Evolutionary conservation across 2,113 vertebrate species (phyloP), one percentile per base, ranked within the genome.

Genomic region (Thamnophis sirtalis): DNA sequence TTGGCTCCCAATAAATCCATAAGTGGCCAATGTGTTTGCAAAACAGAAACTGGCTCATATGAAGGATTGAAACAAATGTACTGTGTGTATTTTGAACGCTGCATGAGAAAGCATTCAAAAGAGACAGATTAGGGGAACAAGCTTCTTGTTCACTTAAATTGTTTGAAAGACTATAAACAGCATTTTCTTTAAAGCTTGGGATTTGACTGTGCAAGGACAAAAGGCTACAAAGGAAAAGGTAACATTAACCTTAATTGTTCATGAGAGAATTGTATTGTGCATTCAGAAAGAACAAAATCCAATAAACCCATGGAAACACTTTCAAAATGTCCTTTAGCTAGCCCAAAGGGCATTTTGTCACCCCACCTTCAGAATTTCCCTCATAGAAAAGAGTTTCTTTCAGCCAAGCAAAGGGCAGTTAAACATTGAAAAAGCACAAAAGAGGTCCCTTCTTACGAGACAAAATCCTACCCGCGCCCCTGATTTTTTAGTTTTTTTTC

Each of bases 381-480:
- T 54, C 85, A 63, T 91, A 93, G 87, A 93, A 94, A 94, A 95
- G 91, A 60, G 87, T 91, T 33, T 93, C 49, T 96, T 96, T 95
- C 89, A 88, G 86, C 86, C 51, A 50, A 95, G 89, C 58, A 54
- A 51, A 68, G 48, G 51, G 73, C 88, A 90, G 89, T n/a, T 92
- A 94, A 95, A 92, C 90, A 90, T 87, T 80, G 21, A 48, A 49
- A 68, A 68, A 68, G 26, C 55, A 68, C 3, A 15, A 53, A 33
- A 56, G n/a, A 63, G 19, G 6, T 28, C 92, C 53, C 88, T 96
- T 94, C 33, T 91, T 90, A 93, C 94, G 87, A 38, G 89, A 89
- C 63, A 91, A 90, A 94, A 96, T 68, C 63, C 28, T 15, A 96
- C 85, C 22, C 89, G 54, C 38, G 92, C 94, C 33, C 10, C 54